Percentiles rank a stretch among this genome's conserved stretches.
These are phyloP conservation scores for Listrodromus nycthemerus DNA, from an alignment of 2,888 invertebrate genomes.

Conservation along the genomic window DNA sequence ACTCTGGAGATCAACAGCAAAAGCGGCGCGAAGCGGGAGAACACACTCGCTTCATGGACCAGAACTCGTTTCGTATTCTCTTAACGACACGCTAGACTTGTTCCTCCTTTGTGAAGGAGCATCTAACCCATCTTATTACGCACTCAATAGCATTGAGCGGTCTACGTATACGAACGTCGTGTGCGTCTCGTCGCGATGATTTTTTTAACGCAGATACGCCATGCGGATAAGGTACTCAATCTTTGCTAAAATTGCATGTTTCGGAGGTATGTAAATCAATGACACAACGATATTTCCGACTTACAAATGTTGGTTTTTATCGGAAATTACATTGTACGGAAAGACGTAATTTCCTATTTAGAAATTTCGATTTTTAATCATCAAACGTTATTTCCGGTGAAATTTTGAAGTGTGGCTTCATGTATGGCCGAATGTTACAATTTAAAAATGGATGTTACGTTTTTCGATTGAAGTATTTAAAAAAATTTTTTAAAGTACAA, in stretches of 20 bases:
- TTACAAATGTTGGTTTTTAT: neutral
- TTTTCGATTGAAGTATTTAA: too few relatives aligned
- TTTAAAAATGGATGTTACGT: neutral
- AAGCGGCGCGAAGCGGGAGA: conserved; percentile 16
- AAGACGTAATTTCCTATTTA: too few relatives aligned
- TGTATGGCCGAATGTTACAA: neutral
- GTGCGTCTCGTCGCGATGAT: conserved; percentile 37
- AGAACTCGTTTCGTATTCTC: conserved; percentile 71
- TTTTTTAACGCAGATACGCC: conserved; percentile 24
- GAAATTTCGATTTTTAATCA: too few relatives aligned
- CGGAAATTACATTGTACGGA: neutral
- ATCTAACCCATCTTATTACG: conserved; percentile 55
- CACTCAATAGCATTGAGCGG: conserved; percentile 57
- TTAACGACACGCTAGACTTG: conserved; percentile 40
- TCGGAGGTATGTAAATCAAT: neutral
- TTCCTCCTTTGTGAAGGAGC: conserved; percentile 51
- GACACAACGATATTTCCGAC: neutral
- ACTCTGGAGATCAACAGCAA: conserved; percentile 9
- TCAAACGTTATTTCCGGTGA: neutral
- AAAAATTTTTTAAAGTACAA: too few relatives aligned
- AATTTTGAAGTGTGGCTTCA: neutral
- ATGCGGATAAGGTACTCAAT: conserved; percentile 17
- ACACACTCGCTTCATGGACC: conserved; percentile 41
- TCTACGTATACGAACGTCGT: conserved; percentile 37
- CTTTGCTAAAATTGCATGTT: neutral